Percentiles rank a stretch among this genome's conserved stretches.
Conservation (phyloP, 2,113 vertebrate genomes). For the Egretta garzetta region DNA sequence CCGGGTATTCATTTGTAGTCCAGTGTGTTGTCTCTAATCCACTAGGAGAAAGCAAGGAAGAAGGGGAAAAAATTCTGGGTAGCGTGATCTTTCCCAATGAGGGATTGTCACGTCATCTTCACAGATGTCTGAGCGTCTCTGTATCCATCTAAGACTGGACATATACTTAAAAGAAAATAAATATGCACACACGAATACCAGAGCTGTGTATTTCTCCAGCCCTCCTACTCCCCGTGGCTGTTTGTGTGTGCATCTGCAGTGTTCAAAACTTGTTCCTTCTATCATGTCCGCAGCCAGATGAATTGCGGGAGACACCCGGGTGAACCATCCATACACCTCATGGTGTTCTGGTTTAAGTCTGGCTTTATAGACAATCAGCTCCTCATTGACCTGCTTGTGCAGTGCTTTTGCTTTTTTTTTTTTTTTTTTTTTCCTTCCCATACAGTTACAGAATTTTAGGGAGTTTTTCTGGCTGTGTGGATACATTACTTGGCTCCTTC, state of each 20-base stretch:
- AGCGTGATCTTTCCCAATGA: background rate
- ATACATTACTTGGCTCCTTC: background rate
- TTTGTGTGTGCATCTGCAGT: background rate
- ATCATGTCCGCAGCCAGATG: background rate
- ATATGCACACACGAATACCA: background rate
- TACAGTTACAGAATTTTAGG: background rate
- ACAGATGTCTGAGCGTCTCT: background rate
- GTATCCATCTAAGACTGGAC: background rate
- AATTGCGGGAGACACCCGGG: background rate
- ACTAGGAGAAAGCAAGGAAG: background rate
- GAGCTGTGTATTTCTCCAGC: background rate
- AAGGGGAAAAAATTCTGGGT: background rate
- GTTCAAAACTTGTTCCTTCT: background rate
- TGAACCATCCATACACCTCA: background rate
- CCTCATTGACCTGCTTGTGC: background rate
- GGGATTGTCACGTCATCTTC: background rate
- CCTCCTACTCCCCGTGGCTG: background rate
- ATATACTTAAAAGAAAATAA: background rate
- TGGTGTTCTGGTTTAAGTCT: rapidly evolving
- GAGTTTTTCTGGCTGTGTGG: background rate
- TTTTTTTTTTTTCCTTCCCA: background rate
- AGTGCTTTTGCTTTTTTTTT: background rate
- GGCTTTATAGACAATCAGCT: background rate
- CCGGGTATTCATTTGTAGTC: background rate
- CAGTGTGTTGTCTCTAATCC: background rate